Conservation (phyloP, 1,140 invertebrate species). For the Acromyrmex heyeri region DNA sequence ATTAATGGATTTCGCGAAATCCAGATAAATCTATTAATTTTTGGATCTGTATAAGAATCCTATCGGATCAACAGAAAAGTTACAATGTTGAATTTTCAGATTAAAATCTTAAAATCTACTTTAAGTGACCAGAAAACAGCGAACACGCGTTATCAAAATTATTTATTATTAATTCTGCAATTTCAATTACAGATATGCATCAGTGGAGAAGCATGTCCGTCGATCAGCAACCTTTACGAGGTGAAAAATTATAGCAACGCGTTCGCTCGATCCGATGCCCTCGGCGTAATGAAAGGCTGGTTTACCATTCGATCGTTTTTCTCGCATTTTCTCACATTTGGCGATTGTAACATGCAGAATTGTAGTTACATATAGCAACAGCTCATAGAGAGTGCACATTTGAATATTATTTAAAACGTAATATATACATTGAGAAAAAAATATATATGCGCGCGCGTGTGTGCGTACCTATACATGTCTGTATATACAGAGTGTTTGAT, state of each 20-base stretch:
- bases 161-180: neutral
- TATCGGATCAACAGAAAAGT: neutral
- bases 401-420: no score
- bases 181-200: neutral
- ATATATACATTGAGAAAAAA: no score
- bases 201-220: neutral
- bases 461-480: no score
- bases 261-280: conserved; percentile 28
- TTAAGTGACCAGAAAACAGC: neutral
- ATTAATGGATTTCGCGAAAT: no score
- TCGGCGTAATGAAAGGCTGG: conserved; percentile 6
- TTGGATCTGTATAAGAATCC: no score
- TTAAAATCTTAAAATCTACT: neutral
- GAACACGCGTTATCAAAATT: conserved; percentile 7
- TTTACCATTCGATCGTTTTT: neutral
- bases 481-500: no score
- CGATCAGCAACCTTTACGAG: conserved; percentile 40
- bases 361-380: neutral
- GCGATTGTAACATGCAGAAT: conserved; percentile 7
- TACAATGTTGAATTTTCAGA: neutral
- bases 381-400: no score
- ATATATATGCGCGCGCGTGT: no score
- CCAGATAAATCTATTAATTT: no score
- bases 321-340: conserved; percentile 49
- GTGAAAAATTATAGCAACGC: conserved; percentile 38